phyloP scores from a whole-genome alignment of 2,888 invertebrate genomes.

The Chouioia cunea region DNA sequence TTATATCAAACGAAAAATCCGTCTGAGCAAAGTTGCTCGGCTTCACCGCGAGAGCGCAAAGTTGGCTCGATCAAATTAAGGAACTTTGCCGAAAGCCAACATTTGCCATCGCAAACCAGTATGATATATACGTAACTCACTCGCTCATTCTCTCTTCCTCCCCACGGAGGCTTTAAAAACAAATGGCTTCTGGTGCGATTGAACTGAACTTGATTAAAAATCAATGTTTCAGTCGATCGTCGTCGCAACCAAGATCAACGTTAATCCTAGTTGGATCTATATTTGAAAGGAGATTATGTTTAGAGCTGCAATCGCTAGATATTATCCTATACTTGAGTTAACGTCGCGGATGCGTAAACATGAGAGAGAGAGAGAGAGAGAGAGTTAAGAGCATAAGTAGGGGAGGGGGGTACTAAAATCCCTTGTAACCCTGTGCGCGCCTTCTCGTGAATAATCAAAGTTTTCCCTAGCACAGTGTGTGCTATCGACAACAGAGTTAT shows the following conservation, averaged over 20 bases:
- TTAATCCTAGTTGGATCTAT: constrained; percentile 9
- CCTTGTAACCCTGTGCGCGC: no score
- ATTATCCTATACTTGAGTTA: background rate
- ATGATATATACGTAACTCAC: background rate
- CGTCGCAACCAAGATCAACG: no score
- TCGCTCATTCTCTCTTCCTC: no score
- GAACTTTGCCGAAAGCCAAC: constrained; percentile 21
- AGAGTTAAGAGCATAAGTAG: no score
- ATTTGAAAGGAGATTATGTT: background rate
- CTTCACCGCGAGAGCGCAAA: background rate
- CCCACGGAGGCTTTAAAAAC: background rate
- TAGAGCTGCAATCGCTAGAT: background rate
- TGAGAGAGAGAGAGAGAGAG: constrained; percentile 10
- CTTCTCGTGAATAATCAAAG: no score
- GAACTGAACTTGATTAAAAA: constrained; percentile 32
- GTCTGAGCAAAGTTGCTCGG: background rate
- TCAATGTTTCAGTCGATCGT: constrained; percentile 30
- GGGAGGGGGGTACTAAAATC: no score
- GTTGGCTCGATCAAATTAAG: constrained; percentile 35
- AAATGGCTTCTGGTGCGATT: background rate
- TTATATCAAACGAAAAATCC: constrained; percentile 24
- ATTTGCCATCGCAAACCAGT: background rate
- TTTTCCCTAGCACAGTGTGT: no score
- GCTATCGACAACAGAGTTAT: no score
- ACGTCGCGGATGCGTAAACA: constrained; percentile 7